Base-by-base conservation (phyloP, 2,888 invertebrate genomes). In the Aleiodes alternator region DNA sequence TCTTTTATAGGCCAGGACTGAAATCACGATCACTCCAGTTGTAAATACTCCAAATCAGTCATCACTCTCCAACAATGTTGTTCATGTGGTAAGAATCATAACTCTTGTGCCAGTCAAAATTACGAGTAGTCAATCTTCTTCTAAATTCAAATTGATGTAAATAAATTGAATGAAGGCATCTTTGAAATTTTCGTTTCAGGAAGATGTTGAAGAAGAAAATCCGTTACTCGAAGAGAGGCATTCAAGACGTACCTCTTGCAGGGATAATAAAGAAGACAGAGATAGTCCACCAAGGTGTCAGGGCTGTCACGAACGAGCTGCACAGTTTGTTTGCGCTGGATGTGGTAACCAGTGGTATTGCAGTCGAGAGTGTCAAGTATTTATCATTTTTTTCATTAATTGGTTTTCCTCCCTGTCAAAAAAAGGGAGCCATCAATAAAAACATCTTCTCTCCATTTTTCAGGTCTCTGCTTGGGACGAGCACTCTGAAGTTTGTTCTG, bases 281-380 rank as follows among this genome's bases (percentile, higher is more conserved):
- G 89, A 87, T 61, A 91, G 91, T 79, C 92, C 94, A 80, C 95
- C 96, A 69, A 92, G 94, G 81, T 97, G 97, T 89, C 96, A 96
- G 92, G 96, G 96, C 80, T 97, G 97, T 88, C 93, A 95, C 82
- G 93, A 94, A 76, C 92, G 94, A 79, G 93, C 95, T 83, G 96
- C 96, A 77, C 96, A 95, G 90, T 97, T 95, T 87, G 96, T 96
- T 57, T 97, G 97, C 88, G 96, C 96, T 59, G 96, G 96, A 69
- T 97, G 97, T 89, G 95, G 95, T 81, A 96, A 96, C 90, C 96
- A 96, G 90, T 97, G 97, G 97, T 97, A 98, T 90, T 98, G 97
- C 92, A 96, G 96, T 87, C 92, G 96, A 73, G 95, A 96, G 80
- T 98, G 97, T 89, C 97, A 97, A 94, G 97, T 97, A 90, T 34